These are phyloP conservation scores for Apotomis capreana DNA, from an alignment of 2,888 invertebrate genomes.

Conservation along the genomic window DNA sequence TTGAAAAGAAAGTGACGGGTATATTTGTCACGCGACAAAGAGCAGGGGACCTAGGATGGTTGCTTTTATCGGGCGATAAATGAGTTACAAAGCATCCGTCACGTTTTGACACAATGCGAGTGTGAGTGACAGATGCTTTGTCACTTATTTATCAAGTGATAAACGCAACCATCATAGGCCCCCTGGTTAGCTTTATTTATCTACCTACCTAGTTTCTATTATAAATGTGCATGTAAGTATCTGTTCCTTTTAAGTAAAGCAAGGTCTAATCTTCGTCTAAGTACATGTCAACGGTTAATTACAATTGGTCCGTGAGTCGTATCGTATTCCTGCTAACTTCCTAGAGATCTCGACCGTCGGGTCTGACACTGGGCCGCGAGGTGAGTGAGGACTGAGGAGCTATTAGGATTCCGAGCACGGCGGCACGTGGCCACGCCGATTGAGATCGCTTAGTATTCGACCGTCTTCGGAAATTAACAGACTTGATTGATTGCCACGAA, in stretches of 20 bases:
- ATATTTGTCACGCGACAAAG: too few relatives aligned
- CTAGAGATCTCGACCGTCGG: conserved; percentile 24
- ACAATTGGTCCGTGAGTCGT: conserved; percentile 4
- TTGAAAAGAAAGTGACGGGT: too few relatives aligned
- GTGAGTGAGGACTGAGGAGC: conserved; percentile 46
- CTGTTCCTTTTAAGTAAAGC: background rate
- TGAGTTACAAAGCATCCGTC: too few relatives aligned
- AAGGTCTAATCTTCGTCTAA: background rate
- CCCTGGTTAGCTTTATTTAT: background rate
- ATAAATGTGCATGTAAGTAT: background rate
- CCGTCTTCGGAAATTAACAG: conserved; percentile 25
- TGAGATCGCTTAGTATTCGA: conserved; percentile 20
- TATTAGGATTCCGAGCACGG: conserved; percentile 60
- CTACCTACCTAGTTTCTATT: background rate
- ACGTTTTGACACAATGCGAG: too few relatives aligned
- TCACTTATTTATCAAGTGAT: too few relatives aligned
- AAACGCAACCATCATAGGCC: too few relatives aligned
- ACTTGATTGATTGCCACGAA: conserved; percentile 13
- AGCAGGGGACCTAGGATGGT: too few relatives aligned
- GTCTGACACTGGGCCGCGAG: conserved; percentile 54
- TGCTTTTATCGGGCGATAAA: too few relatives aligned
- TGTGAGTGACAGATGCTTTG: too few relatives aligned
- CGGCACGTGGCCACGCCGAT: conserved; percentile 50
- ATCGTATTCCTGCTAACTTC: conserved; percentile 10
- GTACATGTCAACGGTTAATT: background rate